These are phyloP conservation scores for Proales similis DNA, from an alignment of 1,140 invertebrate genomes.

Conservation along the genomic window DNA sequence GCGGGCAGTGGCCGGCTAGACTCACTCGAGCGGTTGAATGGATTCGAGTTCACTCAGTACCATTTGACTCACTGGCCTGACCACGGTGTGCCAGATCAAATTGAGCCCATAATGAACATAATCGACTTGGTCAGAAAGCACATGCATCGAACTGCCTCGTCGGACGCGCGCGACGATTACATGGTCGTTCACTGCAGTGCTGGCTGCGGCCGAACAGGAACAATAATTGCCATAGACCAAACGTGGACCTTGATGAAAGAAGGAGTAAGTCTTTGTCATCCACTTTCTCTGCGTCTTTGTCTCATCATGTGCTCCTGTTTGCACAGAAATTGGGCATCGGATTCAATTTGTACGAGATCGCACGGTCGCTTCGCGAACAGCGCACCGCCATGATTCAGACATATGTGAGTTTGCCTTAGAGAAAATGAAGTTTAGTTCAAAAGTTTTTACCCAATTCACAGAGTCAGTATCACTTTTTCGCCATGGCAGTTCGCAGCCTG, in stretches of 20 bases:
- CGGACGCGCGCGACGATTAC: not conserved
- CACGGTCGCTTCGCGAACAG: slow-evolving; percentile 3
- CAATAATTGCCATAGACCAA: slow-evolving; percentile 38
- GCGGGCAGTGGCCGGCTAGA: not conserved
- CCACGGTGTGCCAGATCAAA: slow-evolving; percentile 35
- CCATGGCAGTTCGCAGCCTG: not conserved
- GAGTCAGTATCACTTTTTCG: slow-evolving; percentile 33
- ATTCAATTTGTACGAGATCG: slow-evolving; percentile 26
- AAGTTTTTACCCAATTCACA: not conserved
- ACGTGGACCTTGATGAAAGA: slow-evolving; percentile 29
- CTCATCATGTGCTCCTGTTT: not conserved
- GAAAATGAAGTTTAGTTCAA: not conserved
- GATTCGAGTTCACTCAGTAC: slow-evolving; percentile 33
- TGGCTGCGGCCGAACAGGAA: slow-evolving; percentile 36
- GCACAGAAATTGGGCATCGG: not conserved
- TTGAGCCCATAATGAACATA: slow-evolving; percentile 27
- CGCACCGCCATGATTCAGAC: slow-evolving; percentile 37
- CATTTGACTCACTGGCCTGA: slow-evolving; percentile 37
- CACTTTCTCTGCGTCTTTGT: not conserved
- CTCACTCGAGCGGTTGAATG: not conserved
- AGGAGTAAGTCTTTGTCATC: slow-evolving; percentile 1
- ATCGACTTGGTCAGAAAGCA: slow-evolving; percentile 15
- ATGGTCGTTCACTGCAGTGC: slow-evolving; percentile 31
- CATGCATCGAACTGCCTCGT: slow-evolving; percentile 7
- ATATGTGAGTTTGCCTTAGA: not conserved